Evolutionary conservation across 2,888 invertebrate genomes (phyloP).

Genomic region (Tanaodytes sp.): DNA sequence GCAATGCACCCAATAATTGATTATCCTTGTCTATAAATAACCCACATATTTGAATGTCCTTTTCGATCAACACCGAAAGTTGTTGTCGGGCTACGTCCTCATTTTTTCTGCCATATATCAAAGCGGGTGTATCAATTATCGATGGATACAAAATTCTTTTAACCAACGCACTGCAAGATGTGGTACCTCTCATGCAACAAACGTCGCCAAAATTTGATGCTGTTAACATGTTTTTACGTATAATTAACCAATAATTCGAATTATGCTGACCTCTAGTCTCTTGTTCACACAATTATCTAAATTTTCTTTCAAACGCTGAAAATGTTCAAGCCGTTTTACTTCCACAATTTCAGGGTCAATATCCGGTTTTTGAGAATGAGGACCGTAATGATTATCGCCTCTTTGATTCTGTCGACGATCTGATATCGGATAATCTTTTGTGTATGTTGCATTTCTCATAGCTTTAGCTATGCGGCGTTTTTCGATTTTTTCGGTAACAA

Average conservation of each 20-base stretch:
- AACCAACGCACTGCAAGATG: slow-evolving; percentile 22
- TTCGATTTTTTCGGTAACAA: slow-evolving; percentile 27
- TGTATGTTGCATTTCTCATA: background rate
- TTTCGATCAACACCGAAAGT: background rate
- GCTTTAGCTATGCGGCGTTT: slow-evolving; percentile 16
- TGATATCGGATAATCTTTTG: background rate
- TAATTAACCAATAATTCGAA: slow-evolving; percentile 34
- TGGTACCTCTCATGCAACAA: slow-evolving; percentile 24
- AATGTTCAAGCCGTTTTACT: slow-evolving; percentile 18
- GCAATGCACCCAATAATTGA: slow-evolving; percentile 49
- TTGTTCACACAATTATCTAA: slow-evolving; percentile 27
- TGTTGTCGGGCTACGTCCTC: slow-evolving; percentile 10
- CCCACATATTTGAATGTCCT: slow-evolving; percentile 52
- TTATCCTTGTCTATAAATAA: slow-evolving; percentile 57
- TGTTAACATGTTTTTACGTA: slow-evolving; percentile 45
- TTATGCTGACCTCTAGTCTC: slow-evolving; percentile 39
- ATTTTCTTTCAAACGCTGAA: slow-evolving; percentile 34
- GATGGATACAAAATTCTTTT: too few species aligned
- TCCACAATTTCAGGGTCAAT: slow-evolving; percentile 21
- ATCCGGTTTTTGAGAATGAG: slow-evolving; percentile 47
- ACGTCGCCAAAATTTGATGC: slow-evolving; percentile 51
- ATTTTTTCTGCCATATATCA: slow-evolving; percentile 10
- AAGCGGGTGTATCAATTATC: background rate
- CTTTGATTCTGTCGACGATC: background rate
- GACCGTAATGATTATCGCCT: slow-evolving; percentile 48